These are phyloP conservation scores for Lepidurus apus DNA, from an alignment of 1,140 invertebrate species.

Conservation along the genomic window DNA sequence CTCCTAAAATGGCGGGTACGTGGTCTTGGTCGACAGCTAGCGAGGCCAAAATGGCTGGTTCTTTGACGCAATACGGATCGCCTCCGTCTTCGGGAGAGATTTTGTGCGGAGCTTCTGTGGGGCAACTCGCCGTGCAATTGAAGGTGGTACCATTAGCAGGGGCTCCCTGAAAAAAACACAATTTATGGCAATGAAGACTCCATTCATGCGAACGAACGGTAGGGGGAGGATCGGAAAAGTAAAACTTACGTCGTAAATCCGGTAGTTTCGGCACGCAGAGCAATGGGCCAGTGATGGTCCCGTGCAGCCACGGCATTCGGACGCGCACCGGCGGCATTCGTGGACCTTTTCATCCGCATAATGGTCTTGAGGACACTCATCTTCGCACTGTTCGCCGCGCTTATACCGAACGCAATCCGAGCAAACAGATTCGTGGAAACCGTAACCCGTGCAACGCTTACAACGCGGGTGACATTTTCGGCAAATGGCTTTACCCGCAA, in stretches of 20 bases:
- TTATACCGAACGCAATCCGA: slow-evolving; percentile 78
- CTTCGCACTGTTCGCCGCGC: slow-evolving; percentile 81
- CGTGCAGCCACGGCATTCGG: slow-evolving; percentile 75
- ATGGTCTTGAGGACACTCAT: slow-evolving; percentile 78
- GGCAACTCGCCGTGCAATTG: slow-evolving; percentile 81
- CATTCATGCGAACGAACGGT: slow-evolving; percentile 30
- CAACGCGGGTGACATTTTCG: slow-evolving; percentile 85
- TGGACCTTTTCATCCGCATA: slow-evolving; percentile 61
- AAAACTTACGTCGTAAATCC: slow-evolving; percentile 59
- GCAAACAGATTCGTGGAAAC: slow-evolving; percentile 71
- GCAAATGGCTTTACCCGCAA: slow-evolving; percentile 75
- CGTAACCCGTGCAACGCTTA: slow-evolving; percentile 79
- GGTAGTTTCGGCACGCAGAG: slow-evolving; percentile 74
- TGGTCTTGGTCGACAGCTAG: slow-evolving; percentile 53
- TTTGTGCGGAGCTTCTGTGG: slow-evolving; percentile 67
- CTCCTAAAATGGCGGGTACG: slow-evolving; percentile 59
- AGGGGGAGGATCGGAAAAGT: slow-evolving; percentile 13
- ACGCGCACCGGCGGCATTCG: slow-evolving; percentile 69
- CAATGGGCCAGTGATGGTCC: slow-evolving; percentile 75
- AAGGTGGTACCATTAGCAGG: slow-evolving; percentile 59
- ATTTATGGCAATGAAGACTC: background rate
- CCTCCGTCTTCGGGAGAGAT: slow-evolving; percentile 63
- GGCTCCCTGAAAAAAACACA: background rate
- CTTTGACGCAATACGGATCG: slow-evolving; percentile 73
- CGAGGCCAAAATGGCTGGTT: slow-evolving; percentile 43